A percentile compares a stretch with the other conserved stretches of the same genome.
Evolutionary conservation across 2,888 invertebrate genomes (phyloP).

Genomic region (Biston betularia): DNA sequence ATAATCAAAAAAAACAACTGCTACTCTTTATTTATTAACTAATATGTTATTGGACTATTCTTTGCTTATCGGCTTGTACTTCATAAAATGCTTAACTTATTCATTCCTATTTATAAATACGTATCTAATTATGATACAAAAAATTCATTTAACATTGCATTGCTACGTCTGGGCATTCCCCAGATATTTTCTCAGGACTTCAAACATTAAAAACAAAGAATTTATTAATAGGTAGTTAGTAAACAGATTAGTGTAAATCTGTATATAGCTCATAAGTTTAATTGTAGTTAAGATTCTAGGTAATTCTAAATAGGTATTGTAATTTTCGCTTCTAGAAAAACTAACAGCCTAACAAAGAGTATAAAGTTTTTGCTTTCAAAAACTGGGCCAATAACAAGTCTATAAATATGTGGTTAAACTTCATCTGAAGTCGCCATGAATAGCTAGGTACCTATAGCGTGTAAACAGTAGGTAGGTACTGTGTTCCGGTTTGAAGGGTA

Average conservation of each 20-base stretch:
- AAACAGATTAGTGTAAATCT: not conserved
- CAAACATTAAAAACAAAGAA: slow-evolving; percentile 6
- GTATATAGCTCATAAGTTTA: not conserved
- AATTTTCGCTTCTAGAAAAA: not conserved
- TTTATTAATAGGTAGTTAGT: slow-evolving; percentile 8
- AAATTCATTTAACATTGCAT: slow-evolving; percentile 10
- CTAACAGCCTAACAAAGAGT: not conserved
- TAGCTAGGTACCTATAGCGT: too few relatives aligned
- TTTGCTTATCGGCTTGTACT: too few relatives aligned
- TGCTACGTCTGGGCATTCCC: slow-evolving; percentile 23
- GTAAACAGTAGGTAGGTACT: too few relatives aligned
- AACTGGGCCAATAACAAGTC: too few relatives aligned
- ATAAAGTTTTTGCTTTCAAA: too few relatives aligned
- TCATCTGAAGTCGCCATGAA: too few relatives aligned
- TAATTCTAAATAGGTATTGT: not conserved
- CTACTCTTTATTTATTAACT: too few relatives aligned
- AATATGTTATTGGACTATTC: too few relatives aligned
- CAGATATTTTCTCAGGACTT: slow-evolving; percentile 23
- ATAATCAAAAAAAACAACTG: too few relatives aligned
- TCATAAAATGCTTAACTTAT: not conserved
- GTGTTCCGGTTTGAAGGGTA: too few relatives aligned
- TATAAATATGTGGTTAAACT: too few relatives aligned
- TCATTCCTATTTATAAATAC: not conserved
- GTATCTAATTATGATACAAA: slow-evolving; percentile 1
- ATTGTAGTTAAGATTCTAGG: not conserved